phyloP scores from a whole-genome alignment of 92 coral and sea anemone genomes.

The Muricea muricata region DNA sequence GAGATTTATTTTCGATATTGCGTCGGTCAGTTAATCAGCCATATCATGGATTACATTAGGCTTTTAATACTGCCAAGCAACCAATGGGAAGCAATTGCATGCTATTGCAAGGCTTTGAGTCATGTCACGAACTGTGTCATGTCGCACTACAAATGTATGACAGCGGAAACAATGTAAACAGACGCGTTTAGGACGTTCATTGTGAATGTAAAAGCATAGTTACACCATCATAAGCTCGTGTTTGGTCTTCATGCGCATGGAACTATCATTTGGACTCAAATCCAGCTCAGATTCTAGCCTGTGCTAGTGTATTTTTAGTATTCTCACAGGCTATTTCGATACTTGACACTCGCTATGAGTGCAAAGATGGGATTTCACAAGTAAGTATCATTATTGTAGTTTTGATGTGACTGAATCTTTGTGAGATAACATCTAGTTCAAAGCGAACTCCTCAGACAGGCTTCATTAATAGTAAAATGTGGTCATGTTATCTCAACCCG shows the following conservation, averaged over 20 bases:
- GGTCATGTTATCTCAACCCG: background rate
- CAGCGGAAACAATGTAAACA: constrained; percentile 1
- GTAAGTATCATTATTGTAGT: background rate
- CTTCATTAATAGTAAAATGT: background rate
- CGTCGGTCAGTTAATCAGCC: background rate
- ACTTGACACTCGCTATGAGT: background rate
- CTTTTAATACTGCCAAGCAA: background rate
- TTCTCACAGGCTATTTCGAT: too few relatives aligned
- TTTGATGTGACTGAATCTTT: background rate
- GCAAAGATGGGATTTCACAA: constrained; percentile 12
- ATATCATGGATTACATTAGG: too few relatives aligned
- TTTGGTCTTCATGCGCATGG: too few relatives aligned
- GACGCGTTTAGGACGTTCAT: background rate
- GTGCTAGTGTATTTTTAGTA: background rate
- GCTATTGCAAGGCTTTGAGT: background rate
- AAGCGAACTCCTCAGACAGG: background rate
- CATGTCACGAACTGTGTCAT: too few relatives aligned
- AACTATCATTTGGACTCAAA: too few relatives aligned
- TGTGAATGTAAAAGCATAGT: background rate
- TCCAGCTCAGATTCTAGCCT: background rate
- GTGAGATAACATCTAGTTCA: background rate
- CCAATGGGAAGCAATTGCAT: constrained; percentile 24
- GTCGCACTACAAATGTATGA: background rate
- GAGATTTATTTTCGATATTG: background rate
- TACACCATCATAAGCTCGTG: too few relatives aligned